Evolutionary conservation across 2,888 invertebrate genomes (phyloP), one percentile per base, ranked within the genome.

Genomic region (Epinotia brunnichana): DNA sequence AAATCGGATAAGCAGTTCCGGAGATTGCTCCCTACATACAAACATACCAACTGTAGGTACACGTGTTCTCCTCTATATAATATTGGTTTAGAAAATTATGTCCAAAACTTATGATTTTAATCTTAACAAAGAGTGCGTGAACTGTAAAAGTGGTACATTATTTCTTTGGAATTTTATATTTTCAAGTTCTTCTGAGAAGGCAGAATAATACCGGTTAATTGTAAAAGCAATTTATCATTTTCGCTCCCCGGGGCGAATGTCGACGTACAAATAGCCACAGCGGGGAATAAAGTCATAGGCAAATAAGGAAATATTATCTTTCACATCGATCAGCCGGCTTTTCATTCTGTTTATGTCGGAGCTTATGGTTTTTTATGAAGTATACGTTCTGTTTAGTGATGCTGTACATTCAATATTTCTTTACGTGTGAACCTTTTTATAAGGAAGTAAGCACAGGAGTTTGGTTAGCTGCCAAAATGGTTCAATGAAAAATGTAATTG

Each of bases 171-270:
- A 61, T 1, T 44, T 61, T 19, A 21, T n/a, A 21, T 48, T 21
- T 24, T 44, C 24, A 48, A 24, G 24, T 24, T 54, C 15, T 4
- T n/a, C 3, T 56, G 56, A 9, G 9, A 35, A 35, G 53, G 53
- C 35, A 51, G 48, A 54, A 67, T 72, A 68, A 72, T 62, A 68
- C 57, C 51, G 62, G 67, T 72, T 72, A 67, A 68, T 67, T 72
- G 67, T 54, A n/a, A 29, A 39, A 39, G 72, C 66, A 72, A 72
- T 72, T 72, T 68, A 72, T 72, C 72, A 72, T 62, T 68, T 62
- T 48, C 21, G 53, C 61, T 21, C 72, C 62, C 60, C 29, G 11
- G 60, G 53, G 70, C 15, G 67, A 39, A 19, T 9, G 48, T 48
- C 24, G 68, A 57, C 10, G 56, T 48, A 62, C 72, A 56, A 56